These are phyloP conservation scores for Lanius collurio DNA, from an alignment of 2,113 vertebrate species.

Conservation along the genomic window DNA sequence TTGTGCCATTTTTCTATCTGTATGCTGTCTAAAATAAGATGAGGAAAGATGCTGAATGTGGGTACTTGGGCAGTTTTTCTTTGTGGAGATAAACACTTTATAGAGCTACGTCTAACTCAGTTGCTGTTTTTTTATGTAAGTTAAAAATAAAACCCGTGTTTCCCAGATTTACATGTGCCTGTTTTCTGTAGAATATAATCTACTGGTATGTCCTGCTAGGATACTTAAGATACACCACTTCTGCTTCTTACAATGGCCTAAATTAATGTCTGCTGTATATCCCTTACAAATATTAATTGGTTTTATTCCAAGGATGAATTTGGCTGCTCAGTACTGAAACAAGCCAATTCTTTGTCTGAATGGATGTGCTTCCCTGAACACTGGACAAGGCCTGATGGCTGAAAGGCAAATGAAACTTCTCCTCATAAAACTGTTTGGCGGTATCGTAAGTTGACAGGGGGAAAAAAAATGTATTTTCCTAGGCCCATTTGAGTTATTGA, in stretches of 20 bases:
- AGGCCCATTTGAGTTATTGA: neutral
- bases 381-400: neutral
- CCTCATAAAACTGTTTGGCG: neutral
- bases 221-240: neutral
- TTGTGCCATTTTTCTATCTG: neutral
- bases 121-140: neutral
- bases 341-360: neutral
- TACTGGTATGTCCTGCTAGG: neutral
- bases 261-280: neutral
- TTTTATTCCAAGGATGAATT: neutral
- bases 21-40: neutral
- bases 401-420: neutral
- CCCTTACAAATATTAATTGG: neutral
- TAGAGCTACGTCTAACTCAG: neutral
- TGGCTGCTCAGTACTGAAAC: neutral
- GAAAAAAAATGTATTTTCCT: neutral
- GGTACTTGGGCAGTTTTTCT: neutral
- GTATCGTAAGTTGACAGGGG: neutral
- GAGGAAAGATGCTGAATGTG: neutral
- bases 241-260: neutral
- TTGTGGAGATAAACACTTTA: neutral
- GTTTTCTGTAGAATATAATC: neutral
- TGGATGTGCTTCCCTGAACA: neutral
- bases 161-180: neutral
- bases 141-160: neutral